Percentiles rank a stretch among this genome's conserved stretches.
Evolutionary conservation across 2,113 vertebrate genomes (phyloP).

Genomic region (Thalassoma bifasciatum): DNA sequence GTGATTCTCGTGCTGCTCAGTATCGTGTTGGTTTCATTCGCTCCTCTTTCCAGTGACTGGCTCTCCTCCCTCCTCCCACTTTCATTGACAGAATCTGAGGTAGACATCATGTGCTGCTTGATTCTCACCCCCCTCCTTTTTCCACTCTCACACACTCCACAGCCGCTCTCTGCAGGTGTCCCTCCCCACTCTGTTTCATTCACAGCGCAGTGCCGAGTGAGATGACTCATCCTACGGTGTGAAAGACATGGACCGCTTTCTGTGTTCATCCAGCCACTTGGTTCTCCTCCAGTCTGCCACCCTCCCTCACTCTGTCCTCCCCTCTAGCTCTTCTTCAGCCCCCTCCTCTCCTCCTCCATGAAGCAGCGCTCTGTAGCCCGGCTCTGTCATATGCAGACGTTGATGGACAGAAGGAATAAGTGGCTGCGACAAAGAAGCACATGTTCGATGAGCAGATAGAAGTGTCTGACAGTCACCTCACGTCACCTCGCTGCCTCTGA

Average conservation of each 20-base stretch:
- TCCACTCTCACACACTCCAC: constrained; percentile 20
- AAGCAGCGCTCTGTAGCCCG: constrained; percentile 47
- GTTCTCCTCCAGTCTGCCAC: constrained; percentile 24
- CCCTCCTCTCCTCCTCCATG: neutral
- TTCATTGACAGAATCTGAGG: constrained; percentile 58
- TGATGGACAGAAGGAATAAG: constrained; percentile 67
- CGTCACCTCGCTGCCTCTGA: constrained; percentile 37
- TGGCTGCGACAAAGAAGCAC: constrained; percentile 64
- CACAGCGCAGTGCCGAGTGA: constrained; percentile 62
- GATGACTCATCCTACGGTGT: constrained; percentile 78
- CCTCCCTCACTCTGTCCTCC: neutral
- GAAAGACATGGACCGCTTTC: constrained; percentile 56
- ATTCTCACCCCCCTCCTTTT: neutral
- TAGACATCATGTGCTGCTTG: constrained; percentile 21
- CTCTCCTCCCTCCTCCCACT: constrained; percentile 20
- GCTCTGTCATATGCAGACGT: constrained; percentile 33
- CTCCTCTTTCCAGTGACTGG: constrained; percentile 12
- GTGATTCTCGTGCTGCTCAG: too few species aligned
- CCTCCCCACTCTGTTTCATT: constrained; percentile 63
- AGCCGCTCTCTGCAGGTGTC: constrained; percentile 48
- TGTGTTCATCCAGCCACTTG: constrained; percentile 32
- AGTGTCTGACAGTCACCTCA: constrained; percentile 57
- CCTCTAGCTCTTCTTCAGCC: accelerated
- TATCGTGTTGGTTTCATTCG: constrained; percentile 4
- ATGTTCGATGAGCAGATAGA: constrained; percentile 62